phyloP scores from a whole-genome alignment of 2,888 invertebrate species.

The Brachyopa scutellaris region DNA sequence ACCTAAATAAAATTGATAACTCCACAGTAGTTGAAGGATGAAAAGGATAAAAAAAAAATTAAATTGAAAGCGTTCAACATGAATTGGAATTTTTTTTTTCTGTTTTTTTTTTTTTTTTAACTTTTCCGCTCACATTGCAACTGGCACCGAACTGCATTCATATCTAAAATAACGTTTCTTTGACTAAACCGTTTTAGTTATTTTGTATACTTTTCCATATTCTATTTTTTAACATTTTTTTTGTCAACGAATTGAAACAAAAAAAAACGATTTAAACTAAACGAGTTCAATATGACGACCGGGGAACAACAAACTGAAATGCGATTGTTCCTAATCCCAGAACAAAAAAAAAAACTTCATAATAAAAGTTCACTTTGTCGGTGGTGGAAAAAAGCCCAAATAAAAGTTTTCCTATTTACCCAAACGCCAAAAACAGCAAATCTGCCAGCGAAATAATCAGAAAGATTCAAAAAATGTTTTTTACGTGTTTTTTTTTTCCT shows the following conservation, averaged over 20 bases:
- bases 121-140: neutral
- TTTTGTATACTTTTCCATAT: neutral
- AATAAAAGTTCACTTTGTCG: slow-evolving; percentile 34
- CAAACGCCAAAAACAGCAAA: slow-evolving; percentile 45
- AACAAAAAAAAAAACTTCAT: neutral
- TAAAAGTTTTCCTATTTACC: slow-evolving; percentile 57
- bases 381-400: slow-evolving; percentile 6
- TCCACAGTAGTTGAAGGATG: neutral
- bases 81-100: neutral
- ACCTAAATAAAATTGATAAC: slow-evolving; percentile 3
- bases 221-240: slow-evolving; percentile 3
- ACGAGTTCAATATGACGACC: slow-evolving; percentile 14
- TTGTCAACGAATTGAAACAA: neutral
- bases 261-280: neutral
- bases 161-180: neutral
- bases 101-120: no score
- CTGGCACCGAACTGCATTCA: neutral
- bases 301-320: slow-evolving; percentile 7
- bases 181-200: neutral
- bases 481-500: slow-evolving; percentile 16
- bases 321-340: neutral
- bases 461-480: slow-evolving; percentile 31
- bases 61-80: neutral
- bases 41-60: no score
- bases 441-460: slow-evolving; percentile 24